These are phyloP conservation scores for Orthonyx spaldingii DNA, from an alignment of 2,113 vertebrate genomes.

Conservation along the genomic window DNA sequence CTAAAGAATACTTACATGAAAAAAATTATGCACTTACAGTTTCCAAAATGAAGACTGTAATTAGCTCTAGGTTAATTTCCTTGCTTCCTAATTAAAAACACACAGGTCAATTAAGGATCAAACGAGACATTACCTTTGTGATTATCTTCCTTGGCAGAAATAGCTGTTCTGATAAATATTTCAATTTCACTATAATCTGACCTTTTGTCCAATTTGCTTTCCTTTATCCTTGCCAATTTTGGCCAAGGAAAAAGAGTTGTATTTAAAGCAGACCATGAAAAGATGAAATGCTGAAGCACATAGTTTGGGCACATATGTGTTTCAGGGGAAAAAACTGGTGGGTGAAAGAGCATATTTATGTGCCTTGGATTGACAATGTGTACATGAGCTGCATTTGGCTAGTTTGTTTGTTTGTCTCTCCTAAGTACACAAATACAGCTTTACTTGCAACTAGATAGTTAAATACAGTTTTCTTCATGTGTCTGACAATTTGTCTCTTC, in stretches of 20 bases:
- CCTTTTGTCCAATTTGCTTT: not conserved
- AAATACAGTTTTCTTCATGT: not conserved
- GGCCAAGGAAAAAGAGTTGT: not conserved
- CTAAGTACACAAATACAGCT: not conserved
- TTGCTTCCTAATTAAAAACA: constrained; percentile 8
- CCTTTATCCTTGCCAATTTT: not conserved
- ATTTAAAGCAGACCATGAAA: not conserved
- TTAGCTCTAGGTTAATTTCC: constrained; percentile 30
- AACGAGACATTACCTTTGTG: not conserved
- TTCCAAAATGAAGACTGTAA: not conserved
- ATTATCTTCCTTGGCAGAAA: constrained; percentile 2
- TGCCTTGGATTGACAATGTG: not conserved
- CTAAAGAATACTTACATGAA: not conserved
- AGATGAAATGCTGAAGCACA: not conserved
- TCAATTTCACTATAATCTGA: not conserved
- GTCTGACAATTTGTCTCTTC: not conserved
- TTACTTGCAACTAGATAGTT: not conserved
- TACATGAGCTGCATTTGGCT: not conserved
- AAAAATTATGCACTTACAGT: not conserved
- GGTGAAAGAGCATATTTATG: not conserved
- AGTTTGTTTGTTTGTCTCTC: not conserved
- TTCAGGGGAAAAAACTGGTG: not conserved
- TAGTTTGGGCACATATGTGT: not conserved
- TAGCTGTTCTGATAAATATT: not conserved
- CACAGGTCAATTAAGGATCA: constrained; percentile 40